Percentiles rank a stretch among this genome's conserved stretches.
Conservation (phyloP, 2,113 vertebrate genomes). For the Ia io region DNA sequence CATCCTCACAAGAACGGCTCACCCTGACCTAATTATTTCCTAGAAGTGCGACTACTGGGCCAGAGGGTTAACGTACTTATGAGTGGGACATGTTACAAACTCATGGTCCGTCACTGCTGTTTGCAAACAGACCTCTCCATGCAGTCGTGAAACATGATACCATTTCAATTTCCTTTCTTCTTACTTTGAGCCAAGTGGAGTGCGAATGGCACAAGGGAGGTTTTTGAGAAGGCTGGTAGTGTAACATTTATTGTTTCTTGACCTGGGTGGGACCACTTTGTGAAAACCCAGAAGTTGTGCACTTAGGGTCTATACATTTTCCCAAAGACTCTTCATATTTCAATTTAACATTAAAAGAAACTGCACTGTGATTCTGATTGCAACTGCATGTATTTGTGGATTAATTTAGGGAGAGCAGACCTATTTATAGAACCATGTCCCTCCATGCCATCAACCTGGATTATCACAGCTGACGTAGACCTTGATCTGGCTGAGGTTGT, state of each 20-base stretch:
- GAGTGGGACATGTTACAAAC: neutral
- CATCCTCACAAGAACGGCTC: neutral
- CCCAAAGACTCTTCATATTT: neutral
- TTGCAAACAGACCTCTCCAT: neutral
- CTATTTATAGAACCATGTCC: neutral
- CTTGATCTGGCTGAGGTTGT: neutral
- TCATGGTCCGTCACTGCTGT: neutral
- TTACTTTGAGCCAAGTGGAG: neutral
- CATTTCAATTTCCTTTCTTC: neutral
- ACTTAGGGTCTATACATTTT: neutral
- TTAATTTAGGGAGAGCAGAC: neutral
- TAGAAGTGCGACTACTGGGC: neutral
- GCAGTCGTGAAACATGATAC: neutral
- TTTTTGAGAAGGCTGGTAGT: neutral
- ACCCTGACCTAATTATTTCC: neutral
- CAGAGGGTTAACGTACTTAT: neutral
- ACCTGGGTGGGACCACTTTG: neutral
- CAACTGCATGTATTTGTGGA: neutral
- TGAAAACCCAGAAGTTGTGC: neutral
- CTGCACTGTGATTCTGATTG: neutral
- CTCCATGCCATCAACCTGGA: neutral
- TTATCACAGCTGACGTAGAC: rapidly evolving
- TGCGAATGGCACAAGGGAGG: neutral
- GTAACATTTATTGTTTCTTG: neutral
- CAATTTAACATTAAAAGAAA: neutral